Evolutionary conservation across 2,113 vertebrate genomes (phyloP), one percentile per base, ranked within the genome.

Genomic region (Eptatretus burgeri): DNA sequence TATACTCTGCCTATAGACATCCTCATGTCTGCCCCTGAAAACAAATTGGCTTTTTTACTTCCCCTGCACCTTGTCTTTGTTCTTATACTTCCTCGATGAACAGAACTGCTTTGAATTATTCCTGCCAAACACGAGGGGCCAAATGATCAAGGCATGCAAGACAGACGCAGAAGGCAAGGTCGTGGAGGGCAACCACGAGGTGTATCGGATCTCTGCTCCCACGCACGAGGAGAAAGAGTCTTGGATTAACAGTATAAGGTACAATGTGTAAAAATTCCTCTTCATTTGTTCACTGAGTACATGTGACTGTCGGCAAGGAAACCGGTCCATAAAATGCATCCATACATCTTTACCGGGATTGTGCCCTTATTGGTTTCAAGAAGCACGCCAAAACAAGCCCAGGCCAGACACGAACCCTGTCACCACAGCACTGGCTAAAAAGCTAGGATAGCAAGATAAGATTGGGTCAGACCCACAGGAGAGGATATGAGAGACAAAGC

Each of bases 161-260:
- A 98, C 89, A 0, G 91, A 98, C 74, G 89, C 91, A 0, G 91
- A 95, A 0, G 91, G 89, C 1, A 80, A 88, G 0, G 91, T 98
- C n/a, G 91, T 98, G 18, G 91, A 98, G 68, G 91, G 91, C 7
- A 94, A 94, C 74, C 91, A 98, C 74, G 94, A 83, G 0, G 87
- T 98, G 66, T 98, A 98, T 69, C 81, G 87, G 7, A 98, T 98
- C 71, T 98, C 91, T 0, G 91, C 91, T 9, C 85, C 85, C 27
- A 87, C 83, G 0, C 69, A 79, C 0, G 87, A 95, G 66, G 89
- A 94, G 67, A 89, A 95, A 73, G 89, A 93, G 0, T 84, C 87
- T 67, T 98, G 91, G 91, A 93, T 95, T 64, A 93, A 94, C 68
- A 87, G 87, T 74, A 93, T 95, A 70, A 93, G 83, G 91, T 98